A percentile compares a stretch with the other conserved stretches of the same genome.
Conservation (phyloP, 2,113 vertebrate genomes). For the Sinocyclocheilus anophthalmus region DNA sequence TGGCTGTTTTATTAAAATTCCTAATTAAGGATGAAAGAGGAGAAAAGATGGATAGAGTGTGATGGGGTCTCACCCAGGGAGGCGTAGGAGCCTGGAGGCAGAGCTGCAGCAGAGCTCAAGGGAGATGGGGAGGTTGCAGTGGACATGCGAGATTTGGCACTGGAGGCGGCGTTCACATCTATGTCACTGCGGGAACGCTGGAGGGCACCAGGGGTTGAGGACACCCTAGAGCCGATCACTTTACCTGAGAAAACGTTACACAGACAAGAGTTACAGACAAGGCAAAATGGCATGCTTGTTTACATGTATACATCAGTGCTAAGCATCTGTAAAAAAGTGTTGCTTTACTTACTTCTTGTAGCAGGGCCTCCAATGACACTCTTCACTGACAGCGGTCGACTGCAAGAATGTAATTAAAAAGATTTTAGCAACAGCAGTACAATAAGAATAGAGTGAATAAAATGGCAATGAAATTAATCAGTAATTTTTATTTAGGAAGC, state of each 20-base stretch:
- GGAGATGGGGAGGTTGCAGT: conserved; percentile 81
- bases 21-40: conserved; percentile 44
- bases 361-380: conserved; percentile 89
- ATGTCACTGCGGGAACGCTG: conserved; percentile 97
- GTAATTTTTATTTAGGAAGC: neutral
- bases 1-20: conserved; percentile 43
- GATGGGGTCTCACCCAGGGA: conserved; percentile 86
- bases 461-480: too few species aligned
- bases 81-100: conserved; percentile 95
- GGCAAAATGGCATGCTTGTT: too few species aligned
- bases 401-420: conserved; percentile 58
- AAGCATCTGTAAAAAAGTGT: neutral
- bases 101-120: conserved; percentile 90
- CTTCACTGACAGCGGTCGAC: conserved; percentile 91
- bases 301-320: neutral
- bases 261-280: neutral
- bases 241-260: conserved; percentile 76
- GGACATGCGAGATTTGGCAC: conserved; percentile 90
- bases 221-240: conserved; percentile 82
- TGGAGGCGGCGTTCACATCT: conserved; percentile 96
- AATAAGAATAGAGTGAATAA: too few species aligned
- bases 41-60: conserved; percentile 11
- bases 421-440: neutral
- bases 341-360: conserved; percentile 79
- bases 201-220: conserved; percentile 85